Base-by-base conservation (phyloP, 1,140 invertebrate species). In the Ylistrum balloti region DNA sequence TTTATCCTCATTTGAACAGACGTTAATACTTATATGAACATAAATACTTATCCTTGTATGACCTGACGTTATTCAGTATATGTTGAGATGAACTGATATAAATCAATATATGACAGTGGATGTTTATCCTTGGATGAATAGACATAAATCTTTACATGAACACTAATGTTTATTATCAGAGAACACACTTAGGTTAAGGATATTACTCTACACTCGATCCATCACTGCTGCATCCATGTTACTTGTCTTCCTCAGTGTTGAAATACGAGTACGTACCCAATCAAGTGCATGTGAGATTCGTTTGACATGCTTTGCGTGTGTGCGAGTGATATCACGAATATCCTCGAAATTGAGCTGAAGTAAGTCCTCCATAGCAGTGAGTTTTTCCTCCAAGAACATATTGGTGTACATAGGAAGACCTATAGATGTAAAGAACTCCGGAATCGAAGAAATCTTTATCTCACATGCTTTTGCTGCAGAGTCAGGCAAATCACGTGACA, bases 351-450 rank as follows among this genome's bases (percentile, higher is more conserved):
- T 90, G 20, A 94, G 45, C 35, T 91, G 90, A 11, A 94, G 88
- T 38, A 95, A 17, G 22, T 93, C 91, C 34, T 95, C 94, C 10
- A 95, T 88, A 0, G 93, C 92, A 28, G 38, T 91, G 33, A 91
- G 90, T 15, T 93, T 93, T 33, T 92, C 92, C 0, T 87, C 87
- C 35, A 90, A 86, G 15, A 95, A 88, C n/a, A 91, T 86, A 7
- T 94, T 92, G 34, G 93, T 94, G 92, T 96, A 96, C 95, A 96
- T 96, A 5, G 96, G 96, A 87, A 96, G 92, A 32, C 96, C 96
- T 86, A 96, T 94, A 34, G 95, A 96, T n/a, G 94, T 94, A n/a
- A 96, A 93, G 93, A 96, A 96, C 56, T 95, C 95, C 20, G 93
- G 90, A 17, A 96, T 92, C 45, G 94, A 95, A 15, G 93, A 94